Conservation (phyloP, 2,113 vertebrate genomes). For the Phycodurus eques region DNA sequence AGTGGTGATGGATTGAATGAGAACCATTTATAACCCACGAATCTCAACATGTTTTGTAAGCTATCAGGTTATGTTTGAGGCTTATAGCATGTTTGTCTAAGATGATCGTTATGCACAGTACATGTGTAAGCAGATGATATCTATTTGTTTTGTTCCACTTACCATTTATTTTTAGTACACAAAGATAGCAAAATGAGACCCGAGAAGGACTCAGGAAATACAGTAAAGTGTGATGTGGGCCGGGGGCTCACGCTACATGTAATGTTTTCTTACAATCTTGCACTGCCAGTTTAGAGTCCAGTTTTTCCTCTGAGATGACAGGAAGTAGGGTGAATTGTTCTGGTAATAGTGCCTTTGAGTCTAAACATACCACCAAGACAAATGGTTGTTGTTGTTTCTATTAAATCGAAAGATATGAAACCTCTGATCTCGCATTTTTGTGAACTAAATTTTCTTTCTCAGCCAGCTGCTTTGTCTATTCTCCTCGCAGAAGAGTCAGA, state of each 20-base stretch:
- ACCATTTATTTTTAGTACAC: slow-evolving; percentile 1
- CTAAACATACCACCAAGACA: slow-evolving; percentile 24
- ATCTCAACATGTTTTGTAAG: not conserved
- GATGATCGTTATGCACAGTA: not conserved
- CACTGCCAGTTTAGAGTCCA: slow-evolving; percentile 49
- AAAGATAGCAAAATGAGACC: slow-evolving; percentile 7
- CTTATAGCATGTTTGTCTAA: not conserved
- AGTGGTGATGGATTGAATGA: slow-evolving; percentile 13
- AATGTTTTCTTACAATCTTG: slow-evolving; percentile 61
- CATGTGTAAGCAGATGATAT: slow-evolving; percentile 1
- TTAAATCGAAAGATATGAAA: slow-evolving; percentile 19
- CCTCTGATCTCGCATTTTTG: not conserved
- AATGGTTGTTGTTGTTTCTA: slow-evolving; percentile 28
- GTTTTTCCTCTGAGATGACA: slow-evolving; percentile 52
- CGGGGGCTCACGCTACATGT: slow-evolving; percentile 17
- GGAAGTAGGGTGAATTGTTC: slow-evolving; percentile 38
- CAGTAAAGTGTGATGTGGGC: not conserved
- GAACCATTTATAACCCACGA: not conserved
- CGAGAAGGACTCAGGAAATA: slow-evolving; percentile 22
- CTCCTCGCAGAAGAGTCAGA: not conserved
- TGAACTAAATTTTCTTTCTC: not conserved
- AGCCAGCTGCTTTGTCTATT: not conserved
- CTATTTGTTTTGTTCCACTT: slow-evolving; percentile 13
- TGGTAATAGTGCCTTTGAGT: slow-evolving; percentile 36
- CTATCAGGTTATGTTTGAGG: not conserved